These are phyloP conservation scores for Palloptera scutellata DNA, from an alignment of 2,888 invertebrate genomes.

Conservation along the genomic window DNA sequence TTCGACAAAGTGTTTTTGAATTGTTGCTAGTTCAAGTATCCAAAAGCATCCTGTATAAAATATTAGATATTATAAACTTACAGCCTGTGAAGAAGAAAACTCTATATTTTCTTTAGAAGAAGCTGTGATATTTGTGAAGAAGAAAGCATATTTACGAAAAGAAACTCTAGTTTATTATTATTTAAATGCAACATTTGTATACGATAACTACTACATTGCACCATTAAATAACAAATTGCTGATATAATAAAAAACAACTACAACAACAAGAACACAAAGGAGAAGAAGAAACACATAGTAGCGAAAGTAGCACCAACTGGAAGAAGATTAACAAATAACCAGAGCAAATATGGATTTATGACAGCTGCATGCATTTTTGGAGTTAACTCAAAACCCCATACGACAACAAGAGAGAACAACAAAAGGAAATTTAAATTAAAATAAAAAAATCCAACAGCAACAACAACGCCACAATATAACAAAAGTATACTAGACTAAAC, in stretches of 20 bases:
- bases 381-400: conserved; percentile 17
- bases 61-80: too few species aligned
- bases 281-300: too few species aligned
- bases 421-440: conserved; percentile 22
- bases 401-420: conserved; percentile 11
- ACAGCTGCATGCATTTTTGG: conserved; percentile 37
- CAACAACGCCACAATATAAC: neutral
- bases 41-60: too few species aligned
- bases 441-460: conserved; percentile 11
- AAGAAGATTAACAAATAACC: conserved; percentile 23
- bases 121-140: conserved; percentile 36
- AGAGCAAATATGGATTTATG: conserved; percentile 40
- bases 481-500: conserved; percentile 21
- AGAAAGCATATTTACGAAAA: conserved; percentile 25
- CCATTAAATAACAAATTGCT: neutral
- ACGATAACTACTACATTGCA: conserved; percentile 19
- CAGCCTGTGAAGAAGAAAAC: neutral
- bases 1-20: too few species aligned
- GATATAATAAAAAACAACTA: conserved; percentile 5
- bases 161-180: neutral
- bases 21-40: too few species aligned
- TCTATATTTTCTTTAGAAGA: conserved; percentile 9
- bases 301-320: conserved; percentile 20
- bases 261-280: conserved; percentile 18
- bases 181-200: conserved; percentile 25